Evolutionary conservation across 2,797 vertebrate species (phyloP).

Genomic region (Lepidocolaptes lacrymiger): DNA sequence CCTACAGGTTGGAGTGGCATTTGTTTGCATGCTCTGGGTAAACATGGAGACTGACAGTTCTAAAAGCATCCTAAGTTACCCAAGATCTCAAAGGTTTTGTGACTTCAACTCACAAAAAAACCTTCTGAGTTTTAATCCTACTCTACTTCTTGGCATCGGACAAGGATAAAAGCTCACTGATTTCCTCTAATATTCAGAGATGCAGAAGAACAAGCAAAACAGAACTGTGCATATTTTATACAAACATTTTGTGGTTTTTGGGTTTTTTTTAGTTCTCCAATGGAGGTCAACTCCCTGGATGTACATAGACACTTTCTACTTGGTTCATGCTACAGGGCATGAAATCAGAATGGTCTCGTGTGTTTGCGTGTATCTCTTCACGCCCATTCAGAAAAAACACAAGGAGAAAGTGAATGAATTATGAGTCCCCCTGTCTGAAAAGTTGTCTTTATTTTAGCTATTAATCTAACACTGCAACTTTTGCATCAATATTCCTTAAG

Average conservation of each 20-base stretch:
- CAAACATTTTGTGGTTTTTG: background rate
- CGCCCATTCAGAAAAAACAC: background rate
- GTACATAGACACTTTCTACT: background rate
- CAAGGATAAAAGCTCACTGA: background rate
- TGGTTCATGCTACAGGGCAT: background rate
- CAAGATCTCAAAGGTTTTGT: background rate
- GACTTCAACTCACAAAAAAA: background rate
- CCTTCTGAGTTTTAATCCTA: background rate
- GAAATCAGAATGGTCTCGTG: background rate
- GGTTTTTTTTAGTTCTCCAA: background rate
- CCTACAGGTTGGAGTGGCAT: background rate
- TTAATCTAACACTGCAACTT: background rate
- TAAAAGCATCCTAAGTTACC: background rate
- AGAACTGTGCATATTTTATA: background rate
- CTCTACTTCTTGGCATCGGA: background rate
- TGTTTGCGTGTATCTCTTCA: background rate
- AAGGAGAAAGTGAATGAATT: background rate
- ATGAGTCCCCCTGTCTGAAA: background rate
- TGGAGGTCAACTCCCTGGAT: background rate
- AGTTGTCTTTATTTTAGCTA: background rate
- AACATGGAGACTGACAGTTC: background rate
- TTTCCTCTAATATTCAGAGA: background rate
- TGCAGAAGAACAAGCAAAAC: background rate
- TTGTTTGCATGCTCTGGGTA: background rate
- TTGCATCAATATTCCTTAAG: background rate